Evolutionary conservation across 2,888 invertebrate genomes (phyloP).

Genomic region (Sarcophaga caerulescens): DNA sequence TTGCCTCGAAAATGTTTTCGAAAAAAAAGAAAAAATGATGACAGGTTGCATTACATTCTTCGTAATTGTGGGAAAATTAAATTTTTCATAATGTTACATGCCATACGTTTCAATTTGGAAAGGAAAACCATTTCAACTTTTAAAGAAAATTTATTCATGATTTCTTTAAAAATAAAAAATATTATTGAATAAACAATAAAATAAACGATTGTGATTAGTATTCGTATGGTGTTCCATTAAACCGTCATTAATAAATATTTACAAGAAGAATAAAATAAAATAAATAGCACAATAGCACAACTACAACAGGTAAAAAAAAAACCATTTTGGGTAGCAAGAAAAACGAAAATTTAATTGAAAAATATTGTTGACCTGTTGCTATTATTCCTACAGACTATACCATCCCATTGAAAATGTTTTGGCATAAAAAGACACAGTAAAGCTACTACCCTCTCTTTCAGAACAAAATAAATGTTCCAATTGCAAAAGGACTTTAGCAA

Average conservation of each 20-base stretch:
- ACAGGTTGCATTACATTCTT: constrained; percentile 58
- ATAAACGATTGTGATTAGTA: constrained; percentile 50
- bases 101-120: background rate
- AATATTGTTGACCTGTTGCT: constrained; percentile 58
- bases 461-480: no score
- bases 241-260: constrained; percentile 55
- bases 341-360: constrained; percentile 40
- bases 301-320: background rate
- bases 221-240: constrained; percentile 50
- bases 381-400: no score
- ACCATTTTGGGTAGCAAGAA: background rate
- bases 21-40: constrained; percentile 30
- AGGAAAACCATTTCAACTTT: constrained; percentile 31
- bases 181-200: constrained; percentile 1
- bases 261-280: constrained; percentile 16
- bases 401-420: no score
- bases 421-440: background rate
- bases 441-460: no score
- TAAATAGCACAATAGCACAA: background rate
- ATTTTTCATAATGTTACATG: background rate
- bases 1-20: constrained; percentile 34
- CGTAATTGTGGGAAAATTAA: constrained; percentile 62
- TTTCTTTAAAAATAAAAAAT: background rate
- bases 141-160: constrained; percentile 34
- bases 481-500: no score